Base-by-base conservation (phyloP, 1,140 invertebrate genomes). In the Trachymyrmex cornetzi region DNA sequence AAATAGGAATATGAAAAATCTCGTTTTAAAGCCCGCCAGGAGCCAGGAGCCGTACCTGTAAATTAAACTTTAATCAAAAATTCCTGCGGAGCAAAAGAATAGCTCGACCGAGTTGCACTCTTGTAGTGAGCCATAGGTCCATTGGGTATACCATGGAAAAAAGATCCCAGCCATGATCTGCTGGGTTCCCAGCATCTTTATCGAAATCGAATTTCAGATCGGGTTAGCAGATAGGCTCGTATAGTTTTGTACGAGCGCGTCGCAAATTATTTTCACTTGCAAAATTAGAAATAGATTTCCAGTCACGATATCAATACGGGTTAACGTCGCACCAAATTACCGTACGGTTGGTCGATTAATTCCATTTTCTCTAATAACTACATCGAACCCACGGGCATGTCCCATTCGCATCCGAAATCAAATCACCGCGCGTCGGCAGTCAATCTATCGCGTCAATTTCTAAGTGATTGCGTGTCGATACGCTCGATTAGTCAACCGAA, bases 61-160 rank as follows among this genome's bases (percentile, higher is more conserved):
- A 90, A 90, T 90, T 90, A 90, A 90, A 90, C 80, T 90, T 90
- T 90, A 90, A 90, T 90, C 89, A 90, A 90, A 90, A 90, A 90
- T 89, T 90, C 69, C 75, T 86, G 82, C 34, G 38, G 53, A 82
- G 77, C 34, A 57, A 16, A 89, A 82, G 88, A 80, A 57, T 66
- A 59, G 27, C 74, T 53, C 59, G 48, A 67, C 67, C 88, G 44
- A 55, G 88, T 87, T 89, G 55, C 64, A 80, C 57, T 89, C 27
- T 44, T 66, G 88, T 59, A 86, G 89, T 89, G 85, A 90, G 66
- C 88, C 89, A 63, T 74, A 72, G 72, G 50, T 84, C 59, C 89
- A 22, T 61, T 74, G 72, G 67, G 79, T 74, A 38, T 22, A 44
- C 38, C 61, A n/a, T 55, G 38, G 12, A 74, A 84, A 75, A 74